Base-by-base conservation (phyloP, 2,113 vertebrate genomes). In the Uropsilus gracilis region DNA sequence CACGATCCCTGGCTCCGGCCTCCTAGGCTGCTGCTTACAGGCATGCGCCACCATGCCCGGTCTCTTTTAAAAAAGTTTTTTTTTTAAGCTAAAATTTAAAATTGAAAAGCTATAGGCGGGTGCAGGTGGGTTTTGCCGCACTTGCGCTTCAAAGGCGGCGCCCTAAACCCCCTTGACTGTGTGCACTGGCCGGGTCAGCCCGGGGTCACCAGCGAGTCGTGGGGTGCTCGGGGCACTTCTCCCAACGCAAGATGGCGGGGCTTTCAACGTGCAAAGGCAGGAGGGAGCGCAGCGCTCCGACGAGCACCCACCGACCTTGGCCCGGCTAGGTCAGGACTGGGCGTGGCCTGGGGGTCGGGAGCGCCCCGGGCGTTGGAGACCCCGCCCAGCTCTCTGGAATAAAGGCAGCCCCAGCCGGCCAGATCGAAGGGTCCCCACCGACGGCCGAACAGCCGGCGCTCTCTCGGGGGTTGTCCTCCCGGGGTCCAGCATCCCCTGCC, bases 301-400 rank as follows among this genome's bases (percentile, higher is more conserved):
- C 13, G 1, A n/a, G 55, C 2, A 48, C n/a, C 0, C 4, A 32
- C 64, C 39, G 64, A 9, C n/a, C 26, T n/a, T 0, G 18, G n/a
- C n/a, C n/a, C n/a, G n/a, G 17, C 55, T 71, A 1, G 3, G 26
- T 55, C 69, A 1, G 22, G 4, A 72, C 6, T 11, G 34, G 24
- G 42, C 4, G 32, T 30, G 13, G 5, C 22, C n/a, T 8, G 3
- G 3, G 2, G 24, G n/a, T 8, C 42, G 2, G 6, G 9, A 13
- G 9, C 34, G 0, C 6, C 0, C 7, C 0, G 30, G 1, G 9
- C 28, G 12, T 37, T 6, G 63, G 0, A 53, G 44, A 46, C 44
- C 50, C 46, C 8, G 26, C 77, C 50, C 2, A n/a, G n/a, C 30
- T 9, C 8, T 14, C 30, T 3, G 77, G 61, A 32, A 5, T 16